These are phyloP conservation scores for Hirudo medicinalis DNA, from an alignment of 1,140 invertebrate genomes.

Conservation along the genomic window DNA sequence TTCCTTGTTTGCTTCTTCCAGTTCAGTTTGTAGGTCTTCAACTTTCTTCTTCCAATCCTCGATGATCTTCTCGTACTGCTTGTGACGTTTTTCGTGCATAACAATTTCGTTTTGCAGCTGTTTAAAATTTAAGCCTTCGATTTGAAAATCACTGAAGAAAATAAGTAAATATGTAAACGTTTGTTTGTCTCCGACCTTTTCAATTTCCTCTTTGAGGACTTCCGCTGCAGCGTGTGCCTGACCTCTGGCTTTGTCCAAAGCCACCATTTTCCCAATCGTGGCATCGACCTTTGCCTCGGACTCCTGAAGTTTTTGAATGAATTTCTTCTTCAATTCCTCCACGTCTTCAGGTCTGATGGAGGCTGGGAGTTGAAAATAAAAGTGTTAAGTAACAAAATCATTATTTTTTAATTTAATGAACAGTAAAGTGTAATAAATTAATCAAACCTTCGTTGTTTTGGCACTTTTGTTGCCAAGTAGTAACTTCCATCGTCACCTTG, in stretches of 20 bases:
- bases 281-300: slow-evolving; percentile 64
- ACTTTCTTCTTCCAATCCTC: slow-evolving; percentile 99
- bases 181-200: slow-evolving; percentile 57
- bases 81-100: slow-evolving; percentile 97
- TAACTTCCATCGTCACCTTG: slow-evolving; percentile 76
- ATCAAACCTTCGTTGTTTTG: slow-evolving; percentile 58
- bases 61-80: slow-evolving; percentile 98
- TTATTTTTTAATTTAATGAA: slow-evolving; percentile 32
- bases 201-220: slow-evolving; percentile 91
- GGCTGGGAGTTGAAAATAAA: neutral
- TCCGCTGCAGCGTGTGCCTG: slow-evolving; percentile 90
- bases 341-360: slow-evolving; percentile 87
- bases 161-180: neutral
- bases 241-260: slow-evolving; percentile 64
- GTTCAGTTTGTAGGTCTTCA: slow-evolving; percentile 85
- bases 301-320: slow-evolving; percentile 86
- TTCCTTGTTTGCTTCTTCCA: slow-evolving; percentile 96
- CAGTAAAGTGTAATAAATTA: too few species aligned
- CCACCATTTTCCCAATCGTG: slow-evolving; percentile 36
- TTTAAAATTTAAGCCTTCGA: neutral
- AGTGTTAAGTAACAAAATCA: too few species aligned
- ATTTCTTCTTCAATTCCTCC: slow-evolving; percentile 91
- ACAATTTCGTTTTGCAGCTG: slow-evolving; percentile 78
- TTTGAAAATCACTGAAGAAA: neutral
- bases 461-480: slow-evolving; percentile 18